Evolutionary conservation across 64 coral and sea anemone genomes (phyloP), one percentile per base, ranked within the genome.

Genomic region (Exaiptasia diaphana): DNA sequence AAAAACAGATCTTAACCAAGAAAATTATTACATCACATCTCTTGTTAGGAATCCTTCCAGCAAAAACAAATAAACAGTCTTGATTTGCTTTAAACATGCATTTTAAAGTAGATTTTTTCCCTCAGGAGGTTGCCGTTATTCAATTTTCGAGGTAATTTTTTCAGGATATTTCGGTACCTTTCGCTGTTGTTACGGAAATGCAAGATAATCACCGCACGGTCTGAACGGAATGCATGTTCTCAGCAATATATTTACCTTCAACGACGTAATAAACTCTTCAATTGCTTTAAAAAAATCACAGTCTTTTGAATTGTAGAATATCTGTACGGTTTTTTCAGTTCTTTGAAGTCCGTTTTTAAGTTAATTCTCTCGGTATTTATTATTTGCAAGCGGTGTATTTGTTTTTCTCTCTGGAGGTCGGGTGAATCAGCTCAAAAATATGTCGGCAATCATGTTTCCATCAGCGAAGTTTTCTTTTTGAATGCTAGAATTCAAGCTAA

Each of bases 181-280:
- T 35, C 30, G 33, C 33, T 18, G 61, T 65, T 65, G 61, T 65
- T 65, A 65, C 61, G 61, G 61, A 65, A 38, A 65, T 65, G 26
- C 3, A 20, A 36, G n/a, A 65, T 36, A 36, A 65, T 36, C 15
- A 35, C 10, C 15, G 32, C 61, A 35, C 30, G 61, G 30, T 65
- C 38, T 13, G 61, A 65, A 65, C 38, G 61, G 61, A 28, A 65
- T 65, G 30, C 61, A 65, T 35, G 61, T 20, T 35, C 30, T 28
- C 61, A 35, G n/a, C n/a, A n/a, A n/a, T n/a, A n/a, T n/a, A n/a
- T n/a, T n/a, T n/a, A n/a, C n/a, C n/a, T n/a, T n/a, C n/a, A n/a
- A n/a, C n/a, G n/a, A n/a, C n/a, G n/a, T n/a, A n/a, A n/a, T n/a
- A n/a, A n/a, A n/a, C n/a, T n/a, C n/a, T n/a, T n/a, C n/a, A n/a